Evolutionary conservation across 23 tunicate genomes (phyloP), one percentile per base, ranked within the genome.

Genomic region (Trididemnum clinides): DNA sequence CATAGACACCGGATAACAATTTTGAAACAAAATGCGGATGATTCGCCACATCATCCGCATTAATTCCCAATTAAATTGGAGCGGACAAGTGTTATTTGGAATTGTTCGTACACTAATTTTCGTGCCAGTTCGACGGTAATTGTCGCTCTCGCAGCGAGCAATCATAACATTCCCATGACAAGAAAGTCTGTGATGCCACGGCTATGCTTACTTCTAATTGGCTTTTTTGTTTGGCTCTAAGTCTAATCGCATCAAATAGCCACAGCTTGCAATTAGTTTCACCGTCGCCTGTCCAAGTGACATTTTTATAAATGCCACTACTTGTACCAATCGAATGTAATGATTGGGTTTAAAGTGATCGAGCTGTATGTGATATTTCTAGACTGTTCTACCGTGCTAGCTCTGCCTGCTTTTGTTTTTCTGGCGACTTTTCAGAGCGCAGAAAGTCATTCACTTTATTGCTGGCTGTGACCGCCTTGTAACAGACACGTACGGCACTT

Each of bases 101-200:
- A 66, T 66, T 66, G 37, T 31, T 31, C 75, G 2, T 7, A 66
- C 75, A 28, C 75, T 4, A 28, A 66, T 29, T 66, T 66, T 66
- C 75, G 36, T 29, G 10, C 36, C 7, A 15, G 37, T 32, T 66
- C 22, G 10, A 28, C 54, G 22, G 37, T 66, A 66, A 66, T 66
- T 66, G 75, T 30, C 75, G 37, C n/a, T 66, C 31, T 66, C 75
- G 30, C 75, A 66, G 19, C 30, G 37, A 36, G 6, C 12, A 29
- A 31, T 31, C 37, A 66, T 31, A 31, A 66, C 37, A 66, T 66
- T 66, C 75, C 37, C 75, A 66, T 66, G 37, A n/a, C 75, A 29
- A 15, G 37, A 3, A 30, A 32, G n/a, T 6, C 37, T 3, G n/a
- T 66, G 75, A 66, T 37, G 75, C 31, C 75, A 66, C 31, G 6